Evolutionary conservation across 1,140 invertebrate species (phyloP).

Genomic region (Tetramorium simillimum): DNA sequence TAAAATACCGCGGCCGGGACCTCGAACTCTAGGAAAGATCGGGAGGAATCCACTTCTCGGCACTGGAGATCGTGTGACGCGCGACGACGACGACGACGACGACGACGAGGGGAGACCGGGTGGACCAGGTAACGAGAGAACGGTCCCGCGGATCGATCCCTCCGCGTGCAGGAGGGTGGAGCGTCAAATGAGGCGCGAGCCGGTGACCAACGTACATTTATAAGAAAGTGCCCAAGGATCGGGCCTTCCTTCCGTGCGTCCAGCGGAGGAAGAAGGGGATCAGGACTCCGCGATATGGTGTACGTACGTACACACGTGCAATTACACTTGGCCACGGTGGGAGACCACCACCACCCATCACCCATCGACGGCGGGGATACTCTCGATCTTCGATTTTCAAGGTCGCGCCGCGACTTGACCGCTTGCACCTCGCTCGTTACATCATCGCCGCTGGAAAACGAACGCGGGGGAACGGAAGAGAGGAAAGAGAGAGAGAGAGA

Average conservation of each 20-base stretch:
- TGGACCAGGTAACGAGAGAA: not conserved
- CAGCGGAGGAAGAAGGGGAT: conserved; percentile 71
- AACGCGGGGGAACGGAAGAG: not conserved
- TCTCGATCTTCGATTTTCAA: conserved; percentile 78
- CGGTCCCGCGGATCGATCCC: conserved; percentile 27
- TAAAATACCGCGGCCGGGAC: not conserved
- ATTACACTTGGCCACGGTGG: conserved; percentile 45
- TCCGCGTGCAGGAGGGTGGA: conserved; percentile 70
- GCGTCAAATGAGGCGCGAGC: conserved; percentile 78
- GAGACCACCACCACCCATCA: conserved; percentile 26
- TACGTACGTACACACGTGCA: not conserved
- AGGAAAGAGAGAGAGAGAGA: not conserved
- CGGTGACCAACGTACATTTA: conserved; percentile 81
- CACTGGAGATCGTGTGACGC: not conserved
- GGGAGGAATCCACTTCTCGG: not conserved
- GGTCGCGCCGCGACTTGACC: conserved; percentile 58
- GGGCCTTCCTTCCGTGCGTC: conserved; percentile 75
- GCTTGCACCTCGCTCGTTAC: conserved; percentile 23
- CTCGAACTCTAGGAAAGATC: not conserved
- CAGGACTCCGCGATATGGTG: conserved; percentile 37
- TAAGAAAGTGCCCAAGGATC: conserved; percentile 83
- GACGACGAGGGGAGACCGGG: not conserved
- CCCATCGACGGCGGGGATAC: conserved; percentile 38
- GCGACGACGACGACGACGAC: not conserved
- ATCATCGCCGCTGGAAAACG: conserved; percentile 21